Evolutionary conservation across 2,888 invertebrate genomes (phyloP).

Genomic region (Eumerus sabulonum): DNA sequence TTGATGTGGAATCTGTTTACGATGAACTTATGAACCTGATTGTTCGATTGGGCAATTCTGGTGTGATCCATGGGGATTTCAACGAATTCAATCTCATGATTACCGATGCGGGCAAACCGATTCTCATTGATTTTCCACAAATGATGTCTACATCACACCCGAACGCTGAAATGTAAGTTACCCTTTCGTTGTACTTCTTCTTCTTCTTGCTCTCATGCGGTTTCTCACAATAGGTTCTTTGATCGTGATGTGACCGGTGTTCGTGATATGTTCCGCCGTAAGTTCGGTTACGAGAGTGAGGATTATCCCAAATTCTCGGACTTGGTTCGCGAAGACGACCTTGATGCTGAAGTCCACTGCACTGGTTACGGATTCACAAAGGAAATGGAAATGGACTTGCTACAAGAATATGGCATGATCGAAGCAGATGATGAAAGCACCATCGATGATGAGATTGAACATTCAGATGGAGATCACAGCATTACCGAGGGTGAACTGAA

Average conservation of each 20-base stretch:
- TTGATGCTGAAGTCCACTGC: conserved; percentile 94
- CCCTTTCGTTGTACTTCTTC: too few species aligned
- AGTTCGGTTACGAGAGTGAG: conserved; percentile 93
- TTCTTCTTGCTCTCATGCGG: too few species aligned
- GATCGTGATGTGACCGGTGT: conserved; percentile 97
- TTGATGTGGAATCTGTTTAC: conserved; percentile 88
- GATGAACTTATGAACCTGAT: conserved; percentile 97
- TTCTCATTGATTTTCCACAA: conserved; percentile 99
- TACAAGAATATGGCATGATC: conserved; percentile 82
- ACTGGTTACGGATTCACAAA: conserved; percentile 95
- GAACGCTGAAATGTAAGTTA: conserved; percentile 90
- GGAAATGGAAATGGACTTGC: conserved; percentile 87
- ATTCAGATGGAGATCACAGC: conserved; percentile 70
- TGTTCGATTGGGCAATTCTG: conserved; percentile 93
- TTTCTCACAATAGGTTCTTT: conserved; percentile 85
- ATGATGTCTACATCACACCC: conserved; percentile 97
- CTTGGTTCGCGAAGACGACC: conserved; percentile 86
- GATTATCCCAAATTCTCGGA: conserved; percentile 88
- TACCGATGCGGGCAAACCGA: conserved; percentile 86
- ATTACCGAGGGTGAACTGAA: conserved; percentile 74
- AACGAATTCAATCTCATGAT: conserved; percentile 99
- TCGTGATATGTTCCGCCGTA: conserved; percentile 91
- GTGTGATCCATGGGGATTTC: conserved; percentile 99
- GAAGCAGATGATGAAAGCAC: conserved; percentile 74
- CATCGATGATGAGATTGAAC: conserved; percentile 72